Base-by-base conservation (phyloP, 2,797 vertebrate species). In the Lepus townsendii region DNA sequence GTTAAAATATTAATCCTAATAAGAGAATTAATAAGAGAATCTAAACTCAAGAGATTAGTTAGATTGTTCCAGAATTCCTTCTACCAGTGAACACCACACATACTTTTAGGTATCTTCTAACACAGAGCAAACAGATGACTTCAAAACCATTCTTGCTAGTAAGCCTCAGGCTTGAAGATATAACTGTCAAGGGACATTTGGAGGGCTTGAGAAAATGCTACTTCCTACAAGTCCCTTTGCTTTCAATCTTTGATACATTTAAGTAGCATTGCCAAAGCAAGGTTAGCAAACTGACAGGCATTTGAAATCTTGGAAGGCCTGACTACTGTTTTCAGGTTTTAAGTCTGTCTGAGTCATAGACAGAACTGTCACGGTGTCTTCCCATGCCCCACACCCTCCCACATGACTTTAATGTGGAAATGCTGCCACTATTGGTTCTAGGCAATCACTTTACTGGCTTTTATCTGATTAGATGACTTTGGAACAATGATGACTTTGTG, bases 391-490 rank as follows among this genome's bases (percentile, higher is more conserved):
- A 65, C 1, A 66, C 11, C 17, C 63, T 95, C 52, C 35, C 57
- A 86, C 19, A 77, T 62, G 66, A 35, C 73, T 93, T 96, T 50
- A 95, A 95, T 52, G 79, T 60, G 86, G 88, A 96, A 92, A 72
- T 47, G 68, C 27, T 92, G 92, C 75, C 54, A 84, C 84, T 69
- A 93, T 42, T 66, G 78, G 96, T 94, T 75, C 42, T 91, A 69
- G 71, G 60, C 95, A 96, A 91, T 84, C 85, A 95, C 91, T 96
- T 72, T 90, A 91, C 84, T 94, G 32, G 71, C 71, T 96, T 93
- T 97, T 91, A 93, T 91, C 77, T 91, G 88, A 93, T 94, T 71
- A 96, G 85, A 94, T 78, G 87, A 69, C 93, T 95, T 85, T 92
- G 84, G 47, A 95, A 91, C 87, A 91, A 88, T 93, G 87, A 95